A percentile compares a stretch with the other conserved stretches of the same genome.
These are phyloP conservation scores for Sebastes matsubarae DNA, from an alignment of 2,797 vertebrate species.

Conservation along the genomic window DNA sequence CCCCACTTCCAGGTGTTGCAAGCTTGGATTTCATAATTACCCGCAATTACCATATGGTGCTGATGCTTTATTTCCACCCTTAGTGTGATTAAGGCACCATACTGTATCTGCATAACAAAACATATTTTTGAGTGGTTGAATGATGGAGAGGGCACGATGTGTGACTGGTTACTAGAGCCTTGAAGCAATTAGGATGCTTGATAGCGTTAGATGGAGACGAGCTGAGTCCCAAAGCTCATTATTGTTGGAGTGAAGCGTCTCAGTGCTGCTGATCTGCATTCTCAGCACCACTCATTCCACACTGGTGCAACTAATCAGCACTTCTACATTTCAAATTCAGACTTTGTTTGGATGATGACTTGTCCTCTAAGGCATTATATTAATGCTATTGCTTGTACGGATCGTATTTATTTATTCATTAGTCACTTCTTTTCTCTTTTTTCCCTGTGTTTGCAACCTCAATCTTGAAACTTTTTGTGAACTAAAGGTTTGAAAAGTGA, in stretches of 20 bases:
- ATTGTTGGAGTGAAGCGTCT: constrained; percentile 38
- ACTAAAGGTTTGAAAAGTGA: constrained; percentile 4
- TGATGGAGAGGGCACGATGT: not conserved
- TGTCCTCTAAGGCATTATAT: constrained; percentile 36
- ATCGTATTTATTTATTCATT: constrained; percentile 45
- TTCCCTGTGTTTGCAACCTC: not conserved
- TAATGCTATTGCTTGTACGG: constrained; percentile 9
- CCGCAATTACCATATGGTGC: not conserved
- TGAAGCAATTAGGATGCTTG: constrained; percentile 16
- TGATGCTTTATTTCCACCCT: not conserved
- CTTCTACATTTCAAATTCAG: constrained; percentile 48
- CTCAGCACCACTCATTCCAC: constrained; percentile 11
- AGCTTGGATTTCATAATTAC: not conserved
- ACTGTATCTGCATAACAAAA: not conserved
- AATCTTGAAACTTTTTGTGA: not conserved
- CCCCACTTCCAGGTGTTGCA: not conserved
- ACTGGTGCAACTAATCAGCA: constrained; percentile 47
- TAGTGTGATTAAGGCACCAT: not conserved
- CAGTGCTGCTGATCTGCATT: constrained; percentile 39
- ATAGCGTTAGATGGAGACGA: constrained; percentile 11
- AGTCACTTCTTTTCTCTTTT: not conserved
- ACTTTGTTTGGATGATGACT: constrained; percentile 49
- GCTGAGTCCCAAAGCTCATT: constrained; percentile 57
- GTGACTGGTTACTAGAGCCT: constrained; percentile 2
- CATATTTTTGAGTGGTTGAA: not conserved